Base-by-base conservation (phyloP, 1,140 invertebrate genomes). In the Calephelis virginiensis region DNA sequence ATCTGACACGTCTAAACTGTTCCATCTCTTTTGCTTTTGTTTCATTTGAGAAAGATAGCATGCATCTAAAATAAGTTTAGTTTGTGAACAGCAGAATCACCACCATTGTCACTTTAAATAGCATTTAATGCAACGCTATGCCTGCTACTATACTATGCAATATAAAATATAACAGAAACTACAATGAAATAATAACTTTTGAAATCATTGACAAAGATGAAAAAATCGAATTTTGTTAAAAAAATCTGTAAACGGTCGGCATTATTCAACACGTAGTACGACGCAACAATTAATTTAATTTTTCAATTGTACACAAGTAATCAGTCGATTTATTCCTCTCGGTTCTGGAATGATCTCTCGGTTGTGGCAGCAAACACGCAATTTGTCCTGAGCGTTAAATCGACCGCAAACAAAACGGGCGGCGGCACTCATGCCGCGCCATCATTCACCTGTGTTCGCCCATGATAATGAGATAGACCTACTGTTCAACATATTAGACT, bases 391-490 rank as follows among this genome's bases (percentile, higher is more conserved):
- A 77, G 81, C 81, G 85, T 86, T 89, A 86, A 90, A 90, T 89
- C 83, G 85, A 89, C 88, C 88, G 80, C 88, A 89, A 89, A 91
- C 86, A 91, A 88, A 91, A 90, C 85, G 85, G 73, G 76, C 71
- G 72, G 69, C 73, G 76, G 73, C 77, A 74, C 78, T 78, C 76
- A 80, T 72, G 74, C 77, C 77, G 75, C 80, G 77, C 84, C 85
- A 87, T 91, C 86, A 87, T 85, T 90, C 88, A 87, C 81, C 85
- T 91, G 89, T 86, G 88, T 86, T 91, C 81, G 78, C 68, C 81
- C 85, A 87, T 87, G 85, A 82, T 91, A 91, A 91, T 91, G 88
- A 90, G 88, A 91, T 91, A 85, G 81, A 87, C 85, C 84, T 81
- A 82, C 85, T 82, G 80, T 83, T 85, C 88, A 89, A 86, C 86